Conservation (phyloP, 2,113 vertebrate genomes). For the Stigmatopora nigra region DNA sequence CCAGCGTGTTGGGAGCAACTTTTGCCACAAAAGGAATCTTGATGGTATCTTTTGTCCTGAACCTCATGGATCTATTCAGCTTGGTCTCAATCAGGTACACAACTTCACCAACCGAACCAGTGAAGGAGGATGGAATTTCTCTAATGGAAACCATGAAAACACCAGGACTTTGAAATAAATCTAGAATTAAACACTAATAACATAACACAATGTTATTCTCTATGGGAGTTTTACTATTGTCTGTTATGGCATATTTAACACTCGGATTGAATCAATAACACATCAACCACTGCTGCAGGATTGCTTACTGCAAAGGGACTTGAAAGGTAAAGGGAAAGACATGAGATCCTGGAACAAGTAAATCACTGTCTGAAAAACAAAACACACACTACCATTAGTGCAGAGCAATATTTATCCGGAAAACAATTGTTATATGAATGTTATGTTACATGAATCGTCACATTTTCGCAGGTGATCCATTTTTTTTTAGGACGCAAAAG, state of each 20-base stretch:
- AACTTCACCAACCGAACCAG: slow-evolving; percentile 48
- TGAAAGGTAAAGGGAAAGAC: slow-evolving; percentile 67
- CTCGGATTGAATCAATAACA: background rate
- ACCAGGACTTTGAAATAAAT: background rate
- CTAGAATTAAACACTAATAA: background rate
- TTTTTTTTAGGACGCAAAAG: too few species aligned
- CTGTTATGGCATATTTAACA: background rate
- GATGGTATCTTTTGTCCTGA: slow-evolving; percentile 37
- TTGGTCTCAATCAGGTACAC: slow-evolving; percentile 53
- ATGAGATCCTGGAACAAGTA: slow-evolving; percentile 54
- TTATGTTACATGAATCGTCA: too few species aligned
- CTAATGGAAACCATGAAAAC: slow-evolving; percentile 31
- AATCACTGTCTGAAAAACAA: slow-evolving; percentile 42
- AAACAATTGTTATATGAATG: too few species aligned
- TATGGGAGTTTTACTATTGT: background rate
- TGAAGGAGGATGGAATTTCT: slow-evolving; percentile 56
- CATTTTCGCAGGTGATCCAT: too few species aligned
- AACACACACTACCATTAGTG: background rate
- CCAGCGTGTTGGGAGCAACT: background rate
- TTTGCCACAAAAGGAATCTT: slow-evolving; percentile 51
- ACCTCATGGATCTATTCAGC: slow-evolving; percentile 58
- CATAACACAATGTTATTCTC: background rate
- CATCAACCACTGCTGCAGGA: background rate
- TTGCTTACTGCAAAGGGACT: slow-evolving; percentile 58
- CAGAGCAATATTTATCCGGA: too few species aligned